Evolutionary conservation across 2,797 vertebrate species (phyloP).

Genomic region (Falco novaeseelandiae): DNA sequence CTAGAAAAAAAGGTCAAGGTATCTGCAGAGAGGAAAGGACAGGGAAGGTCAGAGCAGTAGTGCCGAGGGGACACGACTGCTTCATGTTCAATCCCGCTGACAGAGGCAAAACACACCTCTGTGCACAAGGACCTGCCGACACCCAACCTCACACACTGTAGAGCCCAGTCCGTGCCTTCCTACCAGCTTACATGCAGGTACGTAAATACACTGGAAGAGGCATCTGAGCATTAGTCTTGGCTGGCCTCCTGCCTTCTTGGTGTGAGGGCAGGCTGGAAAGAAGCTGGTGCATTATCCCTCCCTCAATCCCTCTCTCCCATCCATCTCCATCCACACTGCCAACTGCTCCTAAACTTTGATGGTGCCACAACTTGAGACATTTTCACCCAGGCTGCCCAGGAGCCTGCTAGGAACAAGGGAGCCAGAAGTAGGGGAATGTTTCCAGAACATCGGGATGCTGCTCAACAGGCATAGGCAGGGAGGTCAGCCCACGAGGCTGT

Average conservation of each 20-base stretch:
- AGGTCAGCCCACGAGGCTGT: neutral
- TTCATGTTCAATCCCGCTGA: neutral
- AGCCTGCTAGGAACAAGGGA: neutral
- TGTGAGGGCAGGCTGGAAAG: neutral
- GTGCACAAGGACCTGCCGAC: neutral
- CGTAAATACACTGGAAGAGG: neutral
- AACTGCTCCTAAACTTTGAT: neutral
- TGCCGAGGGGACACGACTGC: rapidly evolving
- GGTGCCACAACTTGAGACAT: neutral
- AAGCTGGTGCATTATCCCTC: neutral
- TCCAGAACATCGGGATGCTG: neutral
- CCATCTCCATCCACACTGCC: neutral
- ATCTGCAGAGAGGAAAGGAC: neutral
- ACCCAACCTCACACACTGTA: neutral
- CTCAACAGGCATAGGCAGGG: neutral
- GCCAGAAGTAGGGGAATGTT: neutral
- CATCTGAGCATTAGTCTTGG: neutral
- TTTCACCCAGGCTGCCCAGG: neutral
- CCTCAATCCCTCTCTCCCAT: neutral
- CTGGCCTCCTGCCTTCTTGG: neutral
- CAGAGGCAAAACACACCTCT: neutral
- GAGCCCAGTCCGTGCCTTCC: neutral
- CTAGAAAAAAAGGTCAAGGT: neutral
- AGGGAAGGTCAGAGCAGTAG: neutral
- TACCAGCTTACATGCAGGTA: neutral